A percentile compares a stretch with the other conserved stretches of the same genome.
These are phyloP conservation scores for Zapus hudsonius DNA, from an alignment of 2,113 vertebrate genomes.

Conservation along the genomic window DNA sequence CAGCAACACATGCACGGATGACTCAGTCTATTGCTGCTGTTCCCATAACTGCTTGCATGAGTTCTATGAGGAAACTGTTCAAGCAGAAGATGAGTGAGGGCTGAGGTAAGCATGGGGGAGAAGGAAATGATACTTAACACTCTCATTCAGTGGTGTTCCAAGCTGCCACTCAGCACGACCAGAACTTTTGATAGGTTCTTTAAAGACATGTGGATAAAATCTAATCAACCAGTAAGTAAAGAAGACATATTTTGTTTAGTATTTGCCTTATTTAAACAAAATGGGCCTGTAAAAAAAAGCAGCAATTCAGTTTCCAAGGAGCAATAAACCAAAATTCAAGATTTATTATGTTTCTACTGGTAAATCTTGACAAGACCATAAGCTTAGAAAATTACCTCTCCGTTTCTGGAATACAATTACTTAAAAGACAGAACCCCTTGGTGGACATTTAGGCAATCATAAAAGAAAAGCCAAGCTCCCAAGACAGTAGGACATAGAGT, in stretches of 20 bases:
- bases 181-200: not conserved
- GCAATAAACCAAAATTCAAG: constrained; percentile 38
- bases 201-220: not conserved
- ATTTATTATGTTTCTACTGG: not conserved
- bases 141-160: not conserved
- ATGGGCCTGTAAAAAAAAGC: not conserved
- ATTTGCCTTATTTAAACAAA: constrained; percentile 18
- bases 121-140: not conserved
- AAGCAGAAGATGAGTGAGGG: not conserved
- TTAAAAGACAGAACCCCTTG: not conserved
- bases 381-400: constrained; percentile 41
- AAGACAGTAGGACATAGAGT: too few species aligned
- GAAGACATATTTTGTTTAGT: not conserved
- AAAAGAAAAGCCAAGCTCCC: not conserved
- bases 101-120: not conserved
- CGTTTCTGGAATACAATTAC: constrained; percentile 41
- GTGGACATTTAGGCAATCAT: constrained; percentile 6
- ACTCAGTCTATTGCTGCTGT: constrained; percentile 50
- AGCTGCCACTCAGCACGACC: not conserved
- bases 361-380: constrained; percentile 20
- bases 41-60: constrained; percentile 49
- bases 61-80: not conserved
- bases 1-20: not conserved
- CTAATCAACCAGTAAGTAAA: not conserved
- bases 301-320: constrained; percentile 35